Evolutionary conservation across 2,888 invertebrate genomes (phyloP).

Genomic region (Abrostola triplasia): DNA sequence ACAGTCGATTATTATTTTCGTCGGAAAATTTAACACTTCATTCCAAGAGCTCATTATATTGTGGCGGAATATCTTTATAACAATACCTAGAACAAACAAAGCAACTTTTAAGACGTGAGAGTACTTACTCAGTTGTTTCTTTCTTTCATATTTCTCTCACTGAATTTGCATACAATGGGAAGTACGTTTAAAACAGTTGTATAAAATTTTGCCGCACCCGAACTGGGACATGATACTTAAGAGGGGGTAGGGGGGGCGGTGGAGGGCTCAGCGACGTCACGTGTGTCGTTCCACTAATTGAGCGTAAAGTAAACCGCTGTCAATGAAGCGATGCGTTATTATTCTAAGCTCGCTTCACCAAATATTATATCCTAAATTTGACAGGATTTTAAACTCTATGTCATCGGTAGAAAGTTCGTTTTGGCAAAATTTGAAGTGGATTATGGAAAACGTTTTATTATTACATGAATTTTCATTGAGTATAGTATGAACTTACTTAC

Average conservation of each 20-base stretch:
- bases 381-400: slow-evolving; percentile 42
- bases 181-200: slow-evolving; percentile 42
- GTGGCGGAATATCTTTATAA: not conserved
- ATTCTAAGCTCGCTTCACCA: slow-evolving; percentile 66
- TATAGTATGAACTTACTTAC: slow-evolving; percentile 41
- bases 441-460: slow-evolving; percentile 47
- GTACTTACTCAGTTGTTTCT: slow-evolving; percentile 9
- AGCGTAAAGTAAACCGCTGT: slow-evolving; percentile 77
- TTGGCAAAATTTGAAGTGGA: slow-evolving; percentile 17
- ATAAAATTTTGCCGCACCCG: slow-evolving; percentile 39
- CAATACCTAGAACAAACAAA: not conserved
- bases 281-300: slow-evolving; percentile 74
- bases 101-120: slow-evolving; percentile 1
- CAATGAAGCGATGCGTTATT: slow-evolving; percentile 70
- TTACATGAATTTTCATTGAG: slow-evolving; percentile 47
- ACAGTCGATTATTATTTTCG: not conserved
- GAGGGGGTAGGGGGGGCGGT: slow-evolving; percentile 27
- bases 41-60: not conserved
- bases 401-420: slow-evolving; percentile 22
- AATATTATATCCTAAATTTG: slow-evolving; percentile 60
- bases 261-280: slow-evolving; percentile 55
- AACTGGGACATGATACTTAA: slow-evolving; percentile 35
- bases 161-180: slow-evolving; percentile 44
- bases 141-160: slow-evolving; percentile 31
- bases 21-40: not conserved